Evolutionary conservation across 2,113 vertebrate genomes (phyloP), one percentile per base, ranked within the genome.

Genomic region (Pelvicachromis taeniatus): DNA sequence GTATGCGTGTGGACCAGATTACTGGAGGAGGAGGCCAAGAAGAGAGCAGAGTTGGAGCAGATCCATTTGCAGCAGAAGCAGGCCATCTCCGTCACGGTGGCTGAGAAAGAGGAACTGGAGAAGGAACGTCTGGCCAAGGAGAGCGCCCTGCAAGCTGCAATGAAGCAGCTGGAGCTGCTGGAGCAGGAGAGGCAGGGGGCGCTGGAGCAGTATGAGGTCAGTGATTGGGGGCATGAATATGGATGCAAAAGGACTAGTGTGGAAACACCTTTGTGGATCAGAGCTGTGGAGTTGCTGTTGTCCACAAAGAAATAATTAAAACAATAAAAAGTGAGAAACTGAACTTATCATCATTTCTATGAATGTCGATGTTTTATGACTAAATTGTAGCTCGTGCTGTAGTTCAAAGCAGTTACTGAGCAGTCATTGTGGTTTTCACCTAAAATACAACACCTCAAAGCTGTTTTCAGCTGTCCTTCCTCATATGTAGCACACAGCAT

Each of bases 61-160:
- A 97, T 98, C 95, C 98, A 99, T 93, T 93, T 97, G 89, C 93
- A 93, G 90, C 99, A 99, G 95, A 97, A 98, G 91, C 96, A 95
- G 85, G 94, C 97, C 88, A 98, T 99, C 91, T 96, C 97, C 6
- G 95, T 96, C 83, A 99, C 98, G 0, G 97, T 98, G 90, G 98
- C 98, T 0, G 98, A 99, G 96, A 99, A 99, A 89, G 96, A 97
- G 95, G 97, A 98, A 93, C 93, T 99, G 94, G 96, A 99, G 94
- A 96, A 95, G 40, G 95, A 98, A 87, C 96, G 97, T 1, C 45
- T 95, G 77, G 87, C 95, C 68, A 99, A 99, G 84, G 99, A 99
- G 23, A 91, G 1, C 3, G 98, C 97, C 4, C 96, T 99, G 73
- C 95, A 98, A 81, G 96, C 95, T 0, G 98, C 99, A n/a, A 97